Percentiles rank a stretch among this genome's conserved stretches.
Conservation (phyloP, 2,797 vertebrate genomes). For the Pteropus rufus region DNA sequence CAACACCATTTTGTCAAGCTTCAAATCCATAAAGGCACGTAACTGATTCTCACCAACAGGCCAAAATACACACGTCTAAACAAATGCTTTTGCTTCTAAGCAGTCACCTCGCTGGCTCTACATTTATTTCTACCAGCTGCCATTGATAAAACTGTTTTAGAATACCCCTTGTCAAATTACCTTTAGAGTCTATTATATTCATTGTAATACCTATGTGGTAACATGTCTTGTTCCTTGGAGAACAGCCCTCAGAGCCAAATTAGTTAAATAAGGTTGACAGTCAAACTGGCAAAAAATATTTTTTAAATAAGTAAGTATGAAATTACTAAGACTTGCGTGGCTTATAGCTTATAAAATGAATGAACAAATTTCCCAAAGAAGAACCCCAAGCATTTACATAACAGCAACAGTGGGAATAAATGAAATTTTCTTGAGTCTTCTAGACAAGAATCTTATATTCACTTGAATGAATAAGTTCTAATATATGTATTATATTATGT, state of each 20-base stretch:
- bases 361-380: constrained; percentile 16
- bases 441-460: neutral
- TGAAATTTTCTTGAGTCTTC: neutral
- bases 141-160: neutral
- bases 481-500: neutral
- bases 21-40: neutral
- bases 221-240: neutral
- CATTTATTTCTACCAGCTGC: neutral
- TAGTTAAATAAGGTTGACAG: neutral
- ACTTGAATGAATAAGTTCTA: neutral
- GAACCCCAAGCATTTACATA: neutral
- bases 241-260: neutral
- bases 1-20: neutral
- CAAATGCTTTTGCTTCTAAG: neutral
- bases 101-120: neutral
- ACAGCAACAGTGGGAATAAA: neutral
- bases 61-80: neutral
- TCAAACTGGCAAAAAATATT: neutral
- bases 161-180: neutral
- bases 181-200: neutral
- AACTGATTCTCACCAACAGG: neutral
- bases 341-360: constrained; percentile 13
- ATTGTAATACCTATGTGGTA: neutral
- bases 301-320: constrained; percentile 13
- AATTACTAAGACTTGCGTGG: neutral